Percentiles rank a stretch among this genome's conserved stretches.
Conservation (phyloP, 1,140 invertebrate genomes). For the Aphaenogaster floridana region DNA sequence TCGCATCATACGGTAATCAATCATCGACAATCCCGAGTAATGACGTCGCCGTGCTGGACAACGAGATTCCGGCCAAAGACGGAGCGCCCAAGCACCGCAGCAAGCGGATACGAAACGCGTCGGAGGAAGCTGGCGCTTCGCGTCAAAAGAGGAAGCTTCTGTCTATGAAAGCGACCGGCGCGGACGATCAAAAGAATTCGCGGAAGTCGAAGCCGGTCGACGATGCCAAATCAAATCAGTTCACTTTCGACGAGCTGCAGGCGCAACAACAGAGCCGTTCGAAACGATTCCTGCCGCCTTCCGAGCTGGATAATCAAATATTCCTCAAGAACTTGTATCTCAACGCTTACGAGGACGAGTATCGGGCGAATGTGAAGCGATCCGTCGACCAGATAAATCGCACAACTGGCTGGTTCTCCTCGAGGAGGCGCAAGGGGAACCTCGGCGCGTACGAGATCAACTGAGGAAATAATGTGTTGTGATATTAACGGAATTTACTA, state of each 20-base stretch:
- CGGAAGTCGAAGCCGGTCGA: constrained; percentile 38
- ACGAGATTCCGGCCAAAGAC: constrained; percentile 82
- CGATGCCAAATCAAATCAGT: constrained; percentile 74
- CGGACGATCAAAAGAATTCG: constrained; percentile 1
- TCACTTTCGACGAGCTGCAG: constrained; percentile 76
- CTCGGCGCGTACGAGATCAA: constrained; percentile 81
- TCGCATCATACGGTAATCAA: constrained; percentile 64
- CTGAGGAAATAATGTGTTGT: constrained; percentile 84
- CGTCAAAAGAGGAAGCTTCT: constrained; percentile 82
- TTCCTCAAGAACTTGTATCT: constrained; percentile 85
- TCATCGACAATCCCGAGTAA: constrained; percentile 60
- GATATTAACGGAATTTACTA: constrained; percentile 86
- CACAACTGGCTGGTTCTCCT: constrained; percentile 72
- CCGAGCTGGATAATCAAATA: constrained; percentile 85
- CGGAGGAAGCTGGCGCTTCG: constrained; percentile 71
- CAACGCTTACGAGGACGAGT: constrained; percentile 84
- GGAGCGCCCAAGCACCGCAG: constrained; percentile 83
- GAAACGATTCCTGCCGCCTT: constrained; percentile 81
- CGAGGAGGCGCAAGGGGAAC: constrained; percentile 78
- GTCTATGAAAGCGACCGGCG: constrained; percentile 64
- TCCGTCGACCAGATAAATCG: constrained; percentile 77
- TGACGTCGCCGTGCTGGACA: constrained; percentile 73
- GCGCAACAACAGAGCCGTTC: constrained; percentile 81
- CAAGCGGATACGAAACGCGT: constrained; percentile 83
- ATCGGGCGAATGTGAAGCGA: constrained; percentile 84